Conservation (phyloP, 23 tunicate genomes). For the Trididemnum miniatum region DNA sequence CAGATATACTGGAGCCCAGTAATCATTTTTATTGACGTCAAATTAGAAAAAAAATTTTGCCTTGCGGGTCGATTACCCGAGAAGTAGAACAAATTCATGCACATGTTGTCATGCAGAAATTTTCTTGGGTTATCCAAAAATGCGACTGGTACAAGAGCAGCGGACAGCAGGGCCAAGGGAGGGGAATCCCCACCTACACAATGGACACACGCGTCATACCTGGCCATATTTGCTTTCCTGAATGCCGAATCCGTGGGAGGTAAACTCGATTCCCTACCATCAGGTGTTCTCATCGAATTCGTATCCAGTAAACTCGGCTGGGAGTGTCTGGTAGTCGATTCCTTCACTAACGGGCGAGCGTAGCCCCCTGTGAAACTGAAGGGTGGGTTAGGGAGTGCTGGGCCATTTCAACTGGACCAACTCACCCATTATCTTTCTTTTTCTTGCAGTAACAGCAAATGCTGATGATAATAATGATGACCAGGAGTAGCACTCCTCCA, state of each 20-base stretch:
- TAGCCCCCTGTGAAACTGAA: neutral
- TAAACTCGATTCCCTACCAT: conserved; percentile 49
- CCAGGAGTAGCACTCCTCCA: conserved; percentile 53
- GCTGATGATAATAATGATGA: conserved; percentile 39
- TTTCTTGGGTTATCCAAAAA: too few species aligned
- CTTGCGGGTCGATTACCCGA: too few species aligned
- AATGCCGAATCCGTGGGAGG: conserved; percentile 37
- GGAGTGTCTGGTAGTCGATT: conserved; percentile 44
- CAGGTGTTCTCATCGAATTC: conserved; percentile 57
- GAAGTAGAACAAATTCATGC: too few species aligned
- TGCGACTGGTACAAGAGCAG: too few species aligned
- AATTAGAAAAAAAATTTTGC: too few species aligned
- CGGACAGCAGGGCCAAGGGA: too few species aligned
- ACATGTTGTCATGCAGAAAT: too few species aligned
- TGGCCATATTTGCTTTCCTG: conserved; percentile 37
- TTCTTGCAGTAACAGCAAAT: conserved; percentile 50
- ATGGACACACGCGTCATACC: conserved; percentile 33
- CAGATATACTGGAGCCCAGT: too few species aligned
- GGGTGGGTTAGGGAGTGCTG: too few species aligned
- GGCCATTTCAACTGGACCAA: too few species aligned
- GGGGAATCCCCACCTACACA: too few species aligned
- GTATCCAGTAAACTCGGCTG: conserved; percentile 61
- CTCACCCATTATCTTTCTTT: conserved; percentile 19
- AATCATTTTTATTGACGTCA: too few species aligned
- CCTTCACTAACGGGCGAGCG: conserved; percentile 24